A percentile compares a stretch with the other conserved stretches of the same genome.
Evolutionary conservation across 1,140 invertebrate species (phyloP).

Genomic region (Panonychus citri): DNA sequence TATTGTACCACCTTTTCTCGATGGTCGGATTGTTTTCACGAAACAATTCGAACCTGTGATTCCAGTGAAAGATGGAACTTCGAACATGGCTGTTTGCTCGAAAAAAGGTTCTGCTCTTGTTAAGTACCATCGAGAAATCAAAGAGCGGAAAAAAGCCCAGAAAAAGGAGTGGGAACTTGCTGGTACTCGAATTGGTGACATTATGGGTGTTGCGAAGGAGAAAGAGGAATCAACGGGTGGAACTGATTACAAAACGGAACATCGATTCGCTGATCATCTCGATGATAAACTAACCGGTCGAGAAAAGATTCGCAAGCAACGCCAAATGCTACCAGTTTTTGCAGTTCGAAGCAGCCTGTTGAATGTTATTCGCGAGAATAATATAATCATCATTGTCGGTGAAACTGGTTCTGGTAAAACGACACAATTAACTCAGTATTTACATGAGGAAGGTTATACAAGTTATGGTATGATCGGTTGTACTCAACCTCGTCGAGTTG

Average conservation of each 20-base stretch:
- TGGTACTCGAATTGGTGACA: conserved; percentile 85
- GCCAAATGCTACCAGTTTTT: conserved; percentile 82
- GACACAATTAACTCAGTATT: conserved; percentile 87
- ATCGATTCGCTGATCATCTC: conserved; percentile 93
- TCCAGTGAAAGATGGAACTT: conserved; percentile 75
- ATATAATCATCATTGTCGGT: conserved; percentile 82
- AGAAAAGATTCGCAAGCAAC: conserved; percentile 64
- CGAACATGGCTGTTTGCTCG: conserved; percentile 87
- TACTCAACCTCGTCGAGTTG: conserved; percentile 73
- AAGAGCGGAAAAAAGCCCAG: conserved; percentile 80
- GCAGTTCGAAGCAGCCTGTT: conserved; percentile 77
- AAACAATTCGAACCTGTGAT: conserved; percentile 94
- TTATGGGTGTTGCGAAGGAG: conserved; percentile 70
- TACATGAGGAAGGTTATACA: conserved; percentile 93
- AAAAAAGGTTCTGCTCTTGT: conserved; percentile 79
- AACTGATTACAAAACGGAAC: conserved; percentile 54
- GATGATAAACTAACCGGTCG: conserved; percentile 27
- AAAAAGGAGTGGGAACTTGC: conserved; percentile 98
- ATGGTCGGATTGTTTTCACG: conserved; percentile 94
- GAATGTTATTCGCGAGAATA: conserved; percentile 83
- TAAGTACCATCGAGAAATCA: conserved; percentile 71
- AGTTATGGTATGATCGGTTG: conserved; percentile 81
- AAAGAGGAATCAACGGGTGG: conserved; percentile 42
- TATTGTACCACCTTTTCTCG: conserved; percentile 93
- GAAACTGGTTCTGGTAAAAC: conserved; percentile 93